Base-by-base conservation (phyloP, 2,888 invertebrate species). In the Latrodectus hesperus region DNA sequence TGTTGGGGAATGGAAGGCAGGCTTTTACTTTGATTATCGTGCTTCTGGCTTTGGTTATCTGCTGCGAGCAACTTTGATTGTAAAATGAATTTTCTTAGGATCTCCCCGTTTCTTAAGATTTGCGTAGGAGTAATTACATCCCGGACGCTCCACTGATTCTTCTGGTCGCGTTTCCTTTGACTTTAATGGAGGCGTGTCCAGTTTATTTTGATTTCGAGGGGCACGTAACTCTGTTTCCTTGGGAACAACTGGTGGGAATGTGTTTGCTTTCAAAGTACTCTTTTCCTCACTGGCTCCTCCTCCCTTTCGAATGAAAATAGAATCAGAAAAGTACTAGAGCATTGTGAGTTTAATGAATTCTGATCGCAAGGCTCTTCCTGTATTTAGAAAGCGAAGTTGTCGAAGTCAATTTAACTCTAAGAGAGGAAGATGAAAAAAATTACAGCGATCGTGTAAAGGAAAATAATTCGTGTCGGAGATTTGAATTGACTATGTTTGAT, bases 311-410 rank as follows among this genome's bases (percentile, higher is more conserved):
- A 70, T 82, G 82, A 70, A 82, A 82, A 82, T 82, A 68, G 82
- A 82, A 82, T 82, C 68, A 82, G 67, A 60, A 70, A 75, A 68
- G 68, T 60, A 82, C 75, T 82, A 75, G 67, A 68, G 82, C 82
- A 74, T 82, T 65, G 67, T 70, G 82, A 82, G 70, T 82, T 75
- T 82, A 82, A 82, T 82, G 82, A 82, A 82, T 82, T 82, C 75
- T 75, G 82, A 82, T 82, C 67, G 75, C 49, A 60, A 51, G 53
- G 55, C 22, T 65, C 64, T 38, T 64, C 22, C 14, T 60, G 60
- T n/a, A 16, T 16, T 16, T 12, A 60, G 60, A 60, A 67, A 22
- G 52, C 10, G 68, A 68, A 60, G 68, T 75, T 82, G 82, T 82
- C 82, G 75, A 75, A 82, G 82, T 82, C 82, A 82, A 82, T 82